Evolutionary conservation across 2,113 vertebrate genomes (phyloP).

Genomic region (Hyla sarda): DNA sequence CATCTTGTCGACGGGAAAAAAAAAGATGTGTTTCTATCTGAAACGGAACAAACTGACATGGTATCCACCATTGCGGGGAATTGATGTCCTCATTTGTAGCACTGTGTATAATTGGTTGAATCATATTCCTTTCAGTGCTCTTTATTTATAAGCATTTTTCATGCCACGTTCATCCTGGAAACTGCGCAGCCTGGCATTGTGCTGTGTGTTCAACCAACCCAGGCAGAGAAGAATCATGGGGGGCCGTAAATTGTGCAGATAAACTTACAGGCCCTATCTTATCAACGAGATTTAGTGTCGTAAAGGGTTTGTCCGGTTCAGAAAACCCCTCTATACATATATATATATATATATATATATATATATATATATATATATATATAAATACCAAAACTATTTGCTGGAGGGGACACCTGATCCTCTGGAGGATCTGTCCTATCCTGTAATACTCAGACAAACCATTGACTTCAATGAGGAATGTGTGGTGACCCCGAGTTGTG

Average conservation of each 20-base stretch:
- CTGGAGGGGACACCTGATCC: too few species aligned
- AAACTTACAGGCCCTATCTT: background rate
- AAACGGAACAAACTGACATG: conserved; percentile 43
- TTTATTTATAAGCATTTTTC: conserved; percentile 40
- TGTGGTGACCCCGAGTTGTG: too few species aligned
- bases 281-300: background rate
- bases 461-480: background rate
- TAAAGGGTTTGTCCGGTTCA: too few species aligned
- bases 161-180: background rate
- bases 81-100: conserved; percentile 52
- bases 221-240: background rate
- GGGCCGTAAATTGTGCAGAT: background rate
- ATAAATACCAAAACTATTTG: too few species aligned
- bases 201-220: background rate
- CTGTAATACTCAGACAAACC: too few species aligned
- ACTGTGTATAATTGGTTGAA: conserved; percentile 49
- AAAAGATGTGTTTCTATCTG: conserved; percentile 50
- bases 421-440: too few species aligned
- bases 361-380: too few species aligned
- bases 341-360: too few species aligned
- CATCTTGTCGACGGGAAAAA: conserved; percentile 34
- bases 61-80: conserved; percentile 38
- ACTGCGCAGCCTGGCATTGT: background rate
- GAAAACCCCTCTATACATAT: too few species aligned
- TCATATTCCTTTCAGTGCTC: conserved; percentile 48